Evolutionary conservation across 2,113 vertebrate genomes (phyloP).

Genomic region (human (Homo sapiens)): GRCh38 chrX:46130001-46130500

Average conservation of each 20-base stretch:
- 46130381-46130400: neutral
- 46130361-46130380: neutral
- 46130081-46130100: neutral
- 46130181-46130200: neutral
- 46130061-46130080: neutral
- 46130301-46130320: neutral
- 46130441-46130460: neutral
- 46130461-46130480: slow-evolving; percentile 19
- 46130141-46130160: neutral
- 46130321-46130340: neutral
- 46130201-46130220: neutral
- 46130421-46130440: neutral
- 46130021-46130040: neutral
- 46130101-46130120: neutral
- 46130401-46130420: neutral
- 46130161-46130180: neutral
- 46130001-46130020: neutral
- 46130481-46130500: neutral
- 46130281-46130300: neutral
- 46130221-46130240: neutral
- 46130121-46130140: neutral
- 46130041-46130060: neutral
- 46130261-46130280: neutral
- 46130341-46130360: neutral
- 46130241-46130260: neutral